Evolutionary conservation across 2,888 invertebrate genomes (phyloP).

Genomic region (Drosophila mayaguana): DNA sequence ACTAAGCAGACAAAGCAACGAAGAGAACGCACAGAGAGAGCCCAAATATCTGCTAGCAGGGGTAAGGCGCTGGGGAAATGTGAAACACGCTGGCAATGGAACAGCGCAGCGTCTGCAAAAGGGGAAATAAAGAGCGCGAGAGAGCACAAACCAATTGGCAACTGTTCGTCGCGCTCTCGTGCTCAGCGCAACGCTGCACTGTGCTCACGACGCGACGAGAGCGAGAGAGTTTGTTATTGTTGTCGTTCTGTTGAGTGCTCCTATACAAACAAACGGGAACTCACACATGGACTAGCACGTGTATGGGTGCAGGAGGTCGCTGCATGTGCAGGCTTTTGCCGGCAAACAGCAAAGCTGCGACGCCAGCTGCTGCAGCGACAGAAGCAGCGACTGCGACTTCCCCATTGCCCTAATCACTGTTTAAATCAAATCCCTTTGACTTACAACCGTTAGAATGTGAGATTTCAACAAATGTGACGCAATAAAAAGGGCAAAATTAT

Average conservation of each 20-base stretch:
- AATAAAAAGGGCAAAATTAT: not conserved
- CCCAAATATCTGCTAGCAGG: slow-evolving; percentile 46
- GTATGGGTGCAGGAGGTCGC: slow-evolving; percentile 17
- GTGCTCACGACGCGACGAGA: slow-evolving; percentile 4
- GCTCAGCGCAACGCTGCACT: slow-evolving; percentile 15
- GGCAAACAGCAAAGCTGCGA: slow-evolving; percentile 44
- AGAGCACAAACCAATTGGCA: slow-evolving; percentile 22
- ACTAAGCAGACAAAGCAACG: slow-evolving; percentile 10
- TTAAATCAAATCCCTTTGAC: slow-evolving; percentile 11
- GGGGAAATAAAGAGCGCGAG: slow-evolving; percentile 50
- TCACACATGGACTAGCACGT: slow-evolving; percentile 10
- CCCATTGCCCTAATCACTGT: slow-evolving; percentile 1
- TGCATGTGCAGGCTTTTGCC: slow-evolving; percentile 67
- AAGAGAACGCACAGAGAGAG: slow-evolving; percentile 16
- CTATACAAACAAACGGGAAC: slow-evolving; percentile 29
- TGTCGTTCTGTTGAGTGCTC: slow-evolving; percentile 29
- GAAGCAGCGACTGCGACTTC: slow-evolving; percentile 41
- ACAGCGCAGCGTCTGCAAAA: slow-evolving; percentile 70
- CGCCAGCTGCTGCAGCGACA: slow-evolving; percentile 35
- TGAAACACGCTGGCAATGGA: slow-evolving; percentile 58
- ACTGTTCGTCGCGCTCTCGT: slow-evolving; percentile 24
- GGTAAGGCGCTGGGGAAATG: slow-evolving; percentile 64
- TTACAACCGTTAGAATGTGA: slow-evolving; percentile 3
- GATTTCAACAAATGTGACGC: not conserved
- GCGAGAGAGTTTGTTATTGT: slow-evolving; percentile 42